Evolutionary conservation across 1,140 invertebrate species (phyloP).

Genomic region (Lerema accius): DNA sequence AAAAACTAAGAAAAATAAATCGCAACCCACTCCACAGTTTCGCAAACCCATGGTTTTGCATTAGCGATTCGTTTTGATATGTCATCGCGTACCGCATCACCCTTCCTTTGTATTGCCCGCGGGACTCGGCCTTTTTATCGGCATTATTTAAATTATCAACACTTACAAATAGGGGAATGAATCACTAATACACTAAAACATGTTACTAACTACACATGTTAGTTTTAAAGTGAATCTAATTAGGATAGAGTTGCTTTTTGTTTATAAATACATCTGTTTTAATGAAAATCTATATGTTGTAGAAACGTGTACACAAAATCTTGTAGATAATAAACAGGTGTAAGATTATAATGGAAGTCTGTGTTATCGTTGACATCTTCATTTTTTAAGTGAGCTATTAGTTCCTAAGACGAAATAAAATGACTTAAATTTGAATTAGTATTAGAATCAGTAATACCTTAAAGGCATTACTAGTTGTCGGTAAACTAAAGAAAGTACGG

Average conservation of each 20-base stretch:
- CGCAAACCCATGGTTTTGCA: constrained; percentile 42
- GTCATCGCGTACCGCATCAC: constrained; percentile 57
- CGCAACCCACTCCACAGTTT: constrained; percentile 35
- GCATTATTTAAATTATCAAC: constrained; percentile 70
- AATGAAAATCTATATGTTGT: background rate
- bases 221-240: constrained; percentile 16
- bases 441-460: too few species aligned
- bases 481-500: too few species aligned
- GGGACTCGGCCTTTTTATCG: constrained; percentile 59
- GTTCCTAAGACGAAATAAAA: too few species aligned
- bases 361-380: too few species aligned
- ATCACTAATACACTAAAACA: constrained; percentile 26
- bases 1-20: background rate
- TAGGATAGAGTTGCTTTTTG: background rate
- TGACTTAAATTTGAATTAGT: too few species aligned
- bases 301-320: too few species aligned
- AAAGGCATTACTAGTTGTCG: too few species aligned
- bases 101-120: constrained; percentile 52
- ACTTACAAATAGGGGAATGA: constrained; percentile 38
- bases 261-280: constrained; percentile 15
- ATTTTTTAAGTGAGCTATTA: too few species aligned
- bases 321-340: background rate
- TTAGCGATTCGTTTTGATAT: constrained; percentile 77
- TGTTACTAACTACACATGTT: constrained; percentile 25
- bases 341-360: too few species aligned